A percentile compares a stretch with the other conserved stretches of the same genome.
Evolutionary conservation across 2,888 invertebrate species (phyloP).

Genomic region (Cecidostiba fungosa): DNA sequence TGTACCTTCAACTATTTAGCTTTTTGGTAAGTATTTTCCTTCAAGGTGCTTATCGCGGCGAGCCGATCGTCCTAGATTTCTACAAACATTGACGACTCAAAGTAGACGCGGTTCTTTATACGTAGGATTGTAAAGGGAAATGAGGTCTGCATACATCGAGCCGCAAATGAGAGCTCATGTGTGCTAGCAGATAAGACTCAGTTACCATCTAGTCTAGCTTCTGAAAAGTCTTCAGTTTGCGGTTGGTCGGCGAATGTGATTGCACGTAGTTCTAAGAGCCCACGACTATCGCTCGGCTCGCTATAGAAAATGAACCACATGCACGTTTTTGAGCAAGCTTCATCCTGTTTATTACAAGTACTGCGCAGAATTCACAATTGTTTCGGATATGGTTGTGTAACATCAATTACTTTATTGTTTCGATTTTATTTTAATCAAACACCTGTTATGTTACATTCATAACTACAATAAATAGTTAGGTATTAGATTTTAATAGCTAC

Average conservation of each 20-base stretch:
- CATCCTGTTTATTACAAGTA: background rate
- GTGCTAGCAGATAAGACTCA: slow-evolving; percentile 27
- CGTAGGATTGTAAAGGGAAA: slow-evolving; percentile 8
- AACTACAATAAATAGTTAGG: too few species aligned
- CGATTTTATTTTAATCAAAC: too few species aligned
- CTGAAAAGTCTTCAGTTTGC: slow-evolving; percentile 18
- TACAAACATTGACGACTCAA: background rate
- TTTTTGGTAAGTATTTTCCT: background rate
- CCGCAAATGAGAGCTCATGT: slow-evolving; percentile 27
- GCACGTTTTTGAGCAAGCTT: background rate
- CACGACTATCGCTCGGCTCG: background rate
- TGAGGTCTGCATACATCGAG: slow-evolving; percentile 14
- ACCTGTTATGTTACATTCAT: too few species aligned
- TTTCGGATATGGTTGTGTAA: too few species aligned
- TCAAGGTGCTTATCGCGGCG: background rate
- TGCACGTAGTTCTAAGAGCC: background rate
- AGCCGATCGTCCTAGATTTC: slow-evolving; percentile 23
- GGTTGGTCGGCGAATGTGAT: background rate
- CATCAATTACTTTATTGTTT: too few species aligned
- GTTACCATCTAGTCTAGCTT: slow-evolving; percentile 26
- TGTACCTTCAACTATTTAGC: background rate
- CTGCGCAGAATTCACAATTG: too few species aligned
- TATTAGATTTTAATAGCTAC: too few species aligned
- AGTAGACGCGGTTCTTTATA: slow-evolving; percentile 7
- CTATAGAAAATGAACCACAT: background rate